Evolutionary conservation across 2,797 vertebrate species (phyloP).

Genomic region (Betta splendens): DNA sequence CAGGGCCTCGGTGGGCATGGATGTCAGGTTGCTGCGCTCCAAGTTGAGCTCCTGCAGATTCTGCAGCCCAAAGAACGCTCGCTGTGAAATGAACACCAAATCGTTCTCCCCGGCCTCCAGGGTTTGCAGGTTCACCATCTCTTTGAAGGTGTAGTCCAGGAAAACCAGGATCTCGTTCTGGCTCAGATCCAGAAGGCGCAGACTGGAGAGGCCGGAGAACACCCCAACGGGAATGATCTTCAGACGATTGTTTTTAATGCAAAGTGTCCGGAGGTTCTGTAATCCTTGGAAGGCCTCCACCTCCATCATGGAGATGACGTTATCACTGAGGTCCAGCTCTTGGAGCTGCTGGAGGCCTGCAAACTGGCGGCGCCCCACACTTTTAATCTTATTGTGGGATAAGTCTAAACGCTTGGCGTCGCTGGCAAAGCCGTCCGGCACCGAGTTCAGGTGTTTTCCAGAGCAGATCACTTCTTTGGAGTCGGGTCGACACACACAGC

Average conservation of each 20-base stretch:
- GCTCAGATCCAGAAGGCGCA: conserved; percentile 86
- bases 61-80: conserved; percentile 86
- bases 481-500: conserved; percentile 82
- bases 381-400: conserved; percentile 87
- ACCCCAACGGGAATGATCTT: conserved; percentile 87
- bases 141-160: conserved; percentile 88
- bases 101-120: conserved; percentile 89
- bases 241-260: conserved; percentile 85
- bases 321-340: conserved; percentile 89
- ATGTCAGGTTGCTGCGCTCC: conserved; percentile 89
- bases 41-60: conserved; percentile 84
- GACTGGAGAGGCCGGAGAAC: conserved; percentile 83
- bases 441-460: conserved; percentile 80
- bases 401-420: conserved; percentile 84
- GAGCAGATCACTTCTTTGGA: conserved; percentile 84
- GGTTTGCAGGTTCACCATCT: conserved; percentile 81
- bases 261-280: conserved; percentile 81
- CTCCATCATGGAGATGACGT: conserved; percentile 85
- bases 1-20: conserved; percentile 85
- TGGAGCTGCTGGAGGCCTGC: conserved; percentile 81
- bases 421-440: conserved; percentile 83
- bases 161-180: conserved; percentile 91
- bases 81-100: conserved; percentile 88
- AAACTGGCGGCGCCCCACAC: conserved; percentile 84
- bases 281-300: conserved; percentile 88